Evolutionary conservation across 2,888 invertebrate genomes (phyloP), one percentile per base, ranked within the genome.

Genomic region (Cheiracanthium punctorium): DNA sequence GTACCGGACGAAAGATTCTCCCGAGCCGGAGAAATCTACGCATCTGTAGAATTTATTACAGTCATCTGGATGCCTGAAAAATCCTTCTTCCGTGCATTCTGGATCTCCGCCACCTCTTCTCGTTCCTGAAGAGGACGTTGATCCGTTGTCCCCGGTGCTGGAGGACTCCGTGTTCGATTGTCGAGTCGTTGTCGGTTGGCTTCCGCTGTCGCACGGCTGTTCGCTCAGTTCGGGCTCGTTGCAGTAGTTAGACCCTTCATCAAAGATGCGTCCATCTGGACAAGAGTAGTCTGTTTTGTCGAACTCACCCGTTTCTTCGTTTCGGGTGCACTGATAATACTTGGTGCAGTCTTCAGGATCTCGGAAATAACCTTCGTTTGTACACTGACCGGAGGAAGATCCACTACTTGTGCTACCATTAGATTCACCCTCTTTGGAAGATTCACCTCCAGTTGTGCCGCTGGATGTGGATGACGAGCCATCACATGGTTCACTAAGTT

Each of bases 1-100:
- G 73, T 80, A 89, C 28, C 87, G 41, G 1, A 80, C 87, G n/a
- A 84, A 88, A 17, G 82, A 80, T 65, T 82, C 72, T 28, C 86
- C 82, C 12, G 76, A 37, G 12, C 87, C 88, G 8, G 74, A 29
- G 64, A 85, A 80, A 41, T 88, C 82, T 10, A 89, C 89, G 72
- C 89, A 89, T 32, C 89, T 82, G 73, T 88, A 89, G 71, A 89
- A 89, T 71, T 88, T 88, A 33, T 88, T 85, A 52, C 89, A 89
- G 75, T 89, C 87, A 5, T 84, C 58, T 33, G 88, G 88, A 80
- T 89, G 81, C 41, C 89, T 81, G 86, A 89, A 89, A 29, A 89
- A 89, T 7, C 89, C 89, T 75, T 41, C 88, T 48, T 88, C 24
- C 2, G 24, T 77, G 32, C 88, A 88, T 14, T 74, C 65, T 17